Percentiles rank a stretch among this genome's conserved stretches.
Conservation (phyloP, 1,140 invertebrate genomes). For the Elymnias hypermnestra region DNA sequence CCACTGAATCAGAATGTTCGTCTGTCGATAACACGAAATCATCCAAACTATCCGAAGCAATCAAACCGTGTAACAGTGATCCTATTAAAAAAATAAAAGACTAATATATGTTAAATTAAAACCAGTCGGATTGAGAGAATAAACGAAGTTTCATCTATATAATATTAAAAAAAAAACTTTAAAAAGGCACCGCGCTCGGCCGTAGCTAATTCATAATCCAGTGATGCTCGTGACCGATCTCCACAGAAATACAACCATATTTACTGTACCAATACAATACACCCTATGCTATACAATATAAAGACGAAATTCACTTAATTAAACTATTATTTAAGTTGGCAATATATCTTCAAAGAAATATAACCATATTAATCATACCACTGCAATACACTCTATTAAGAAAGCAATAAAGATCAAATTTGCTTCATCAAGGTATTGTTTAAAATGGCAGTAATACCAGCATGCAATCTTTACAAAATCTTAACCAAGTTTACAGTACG, state of each 20-base stretch:
- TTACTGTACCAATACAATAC: conserved; percentile 2
- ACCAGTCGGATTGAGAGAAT: conserved; percentile 11
- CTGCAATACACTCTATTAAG: no score
- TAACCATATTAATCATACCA: no score
- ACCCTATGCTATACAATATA: neutral
- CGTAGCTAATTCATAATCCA: conserved; percentile 34
- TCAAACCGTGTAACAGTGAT: neutral
- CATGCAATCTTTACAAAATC: no score
- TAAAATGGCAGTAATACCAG: no score
- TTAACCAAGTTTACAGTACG: no score
- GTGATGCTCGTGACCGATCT: conserved; percentile 22
- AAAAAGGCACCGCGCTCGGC: conserved; percentile 7
- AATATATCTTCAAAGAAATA: no score
- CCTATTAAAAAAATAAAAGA: conserved; percentile 1
- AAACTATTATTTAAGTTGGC: no score
- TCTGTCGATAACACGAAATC: neutral
- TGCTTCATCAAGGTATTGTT: no score
- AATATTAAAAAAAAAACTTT: conserved; percentile 10
- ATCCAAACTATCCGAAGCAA: neutral
- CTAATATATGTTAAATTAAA: conserved; percentile 11
- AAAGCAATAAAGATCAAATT: no score
- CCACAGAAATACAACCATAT: conserved; percentile 1
- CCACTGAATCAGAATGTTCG: no score
- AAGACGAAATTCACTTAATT: conserved; percentile 9
- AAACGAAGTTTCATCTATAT: conserved; percentile 8